Conservation (phyloP, 2,113 vertebrate genomes). For the Prietella phreatophila region DNA sequence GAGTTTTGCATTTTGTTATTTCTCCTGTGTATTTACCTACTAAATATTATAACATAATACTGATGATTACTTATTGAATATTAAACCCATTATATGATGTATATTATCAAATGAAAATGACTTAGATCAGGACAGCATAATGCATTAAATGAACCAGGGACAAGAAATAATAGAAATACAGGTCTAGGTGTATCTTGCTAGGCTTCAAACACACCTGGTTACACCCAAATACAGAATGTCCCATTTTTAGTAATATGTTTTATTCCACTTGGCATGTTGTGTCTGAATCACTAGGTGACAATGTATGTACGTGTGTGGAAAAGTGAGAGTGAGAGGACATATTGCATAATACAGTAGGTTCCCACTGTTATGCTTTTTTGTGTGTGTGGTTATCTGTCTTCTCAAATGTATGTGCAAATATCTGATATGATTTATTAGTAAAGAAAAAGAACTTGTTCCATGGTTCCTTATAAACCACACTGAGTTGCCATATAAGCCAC, state of each 20-base stretch:
- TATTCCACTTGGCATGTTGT: neutral
- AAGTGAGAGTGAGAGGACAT: constrained; percentile 18
- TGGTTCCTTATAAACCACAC: neutral
- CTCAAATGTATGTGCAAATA: neutral
- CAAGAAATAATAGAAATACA: neutral
- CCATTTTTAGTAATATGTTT: neutral
- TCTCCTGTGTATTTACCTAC: neutral
- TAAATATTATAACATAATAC: neutral
- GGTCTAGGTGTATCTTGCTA: constrained; percentile 16
- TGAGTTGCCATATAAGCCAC: neutral
- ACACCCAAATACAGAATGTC: constrained; percentile 21
- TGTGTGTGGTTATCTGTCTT: neutral
- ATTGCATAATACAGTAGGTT: constrained; percentile 14
- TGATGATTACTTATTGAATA: neutral
- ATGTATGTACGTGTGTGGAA: neutral
- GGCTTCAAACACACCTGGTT: constrained; percentile 20
- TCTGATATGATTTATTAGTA: neutral
- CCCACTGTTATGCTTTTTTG: neutral
- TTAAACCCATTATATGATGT: neutral
- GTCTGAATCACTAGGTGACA: neutral
- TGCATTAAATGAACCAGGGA: neutral
- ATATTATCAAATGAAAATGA: neutral
- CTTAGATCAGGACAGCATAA: neutral
- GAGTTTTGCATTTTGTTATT: neutral
- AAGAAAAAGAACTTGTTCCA: neutral